These are phyloP conservation scores for Philopotamus ludificatus DNA, from an alignment of 1,140 invertebrate genomes.

Conservation along the genomic window DNA sequence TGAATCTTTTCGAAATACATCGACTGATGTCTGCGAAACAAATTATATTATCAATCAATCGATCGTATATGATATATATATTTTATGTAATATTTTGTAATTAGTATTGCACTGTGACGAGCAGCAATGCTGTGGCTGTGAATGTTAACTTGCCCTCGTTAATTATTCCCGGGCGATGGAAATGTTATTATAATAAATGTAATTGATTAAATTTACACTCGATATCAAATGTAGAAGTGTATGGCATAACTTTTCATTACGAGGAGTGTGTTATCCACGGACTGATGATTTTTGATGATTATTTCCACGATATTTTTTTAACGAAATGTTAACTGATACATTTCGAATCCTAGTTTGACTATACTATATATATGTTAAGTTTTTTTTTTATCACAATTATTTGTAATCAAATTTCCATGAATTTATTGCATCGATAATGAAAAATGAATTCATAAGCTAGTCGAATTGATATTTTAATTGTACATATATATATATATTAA, in stretches of 20 bases:
- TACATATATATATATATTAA: constrained; percentile 15
- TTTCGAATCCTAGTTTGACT: no score
- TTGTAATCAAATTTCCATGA: not conserved
- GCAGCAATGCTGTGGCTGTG: constrained; percentile 37
- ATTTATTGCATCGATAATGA: not conserved
- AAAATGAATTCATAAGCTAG: not conserved
- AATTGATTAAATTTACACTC: no score
- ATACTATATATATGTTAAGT: not conserved
- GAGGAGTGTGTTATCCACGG: no score
- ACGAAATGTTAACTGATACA: no score
- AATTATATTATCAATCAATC: constrained; percentile 33
- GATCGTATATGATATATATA: constrained; percentile 5
- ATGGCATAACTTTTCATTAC: no score
- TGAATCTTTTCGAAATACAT: constrained; percentile 95
- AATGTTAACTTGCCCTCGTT: constrained; percentile 29
- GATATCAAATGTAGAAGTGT: no score
- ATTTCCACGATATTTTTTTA: no score
- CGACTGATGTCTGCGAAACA: constrained; percentile 78
- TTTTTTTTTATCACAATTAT: not conserved
- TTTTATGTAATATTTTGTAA: constrained; percentile 13
- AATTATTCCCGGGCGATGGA: constrained; percentile 9
- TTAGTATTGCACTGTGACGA: constrained; percentile 23
- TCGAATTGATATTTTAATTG: constrained; percentile 14
- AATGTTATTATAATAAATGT: no score
- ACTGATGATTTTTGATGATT: no score